Conservation (phyloP, 2,797 vertebrate genomes). For the Chiloscyllium punctatum region DNA sequence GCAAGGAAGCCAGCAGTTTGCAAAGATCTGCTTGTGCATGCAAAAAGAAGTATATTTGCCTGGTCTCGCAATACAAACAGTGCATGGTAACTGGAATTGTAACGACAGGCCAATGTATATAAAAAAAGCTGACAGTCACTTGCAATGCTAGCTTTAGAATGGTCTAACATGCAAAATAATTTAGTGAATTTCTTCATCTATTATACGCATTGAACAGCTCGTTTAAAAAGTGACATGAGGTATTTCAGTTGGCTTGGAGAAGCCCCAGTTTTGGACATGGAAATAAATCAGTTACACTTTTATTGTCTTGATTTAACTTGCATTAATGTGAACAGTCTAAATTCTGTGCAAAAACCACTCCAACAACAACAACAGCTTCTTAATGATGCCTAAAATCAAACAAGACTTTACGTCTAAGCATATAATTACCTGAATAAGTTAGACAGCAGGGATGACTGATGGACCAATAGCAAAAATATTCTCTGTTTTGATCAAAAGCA, state of each 20-base stretch:
- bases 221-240: conserved; percentile 21
- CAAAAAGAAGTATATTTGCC: too few relatives aligned
- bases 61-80: too few relatives aligned
- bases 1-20: background rate
- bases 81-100: too few relatives aligned
- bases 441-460: background rate
- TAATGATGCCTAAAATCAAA: conserved; percentile 14
- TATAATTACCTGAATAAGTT: background rate
- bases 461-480: background rate
- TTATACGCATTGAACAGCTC: background rate
- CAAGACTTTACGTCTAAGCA: background rate
- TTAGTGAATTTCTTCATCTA: background rate
- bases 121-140: background rate
- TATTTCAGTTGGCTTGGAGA: background rate
- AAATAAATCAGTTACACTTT: background rate
- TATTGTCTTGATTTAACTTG: background rate
- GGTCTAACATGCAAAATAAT: background rate
- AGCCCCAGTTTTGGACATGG: background rate
- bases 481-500: background rate
- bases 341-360: background rate
- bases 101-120: background rate
- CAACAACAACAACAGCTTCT: conserved; percentile 10
- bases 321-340: background rate
- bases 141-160: background rate
- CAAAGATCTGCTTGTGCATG: background rate